Evolutionary conservation across 2,113 vertebrate genomes (phyloP), one percentile per base, ranked within the genome.

Genomic region (Podilymbus podiceps): DNA sequence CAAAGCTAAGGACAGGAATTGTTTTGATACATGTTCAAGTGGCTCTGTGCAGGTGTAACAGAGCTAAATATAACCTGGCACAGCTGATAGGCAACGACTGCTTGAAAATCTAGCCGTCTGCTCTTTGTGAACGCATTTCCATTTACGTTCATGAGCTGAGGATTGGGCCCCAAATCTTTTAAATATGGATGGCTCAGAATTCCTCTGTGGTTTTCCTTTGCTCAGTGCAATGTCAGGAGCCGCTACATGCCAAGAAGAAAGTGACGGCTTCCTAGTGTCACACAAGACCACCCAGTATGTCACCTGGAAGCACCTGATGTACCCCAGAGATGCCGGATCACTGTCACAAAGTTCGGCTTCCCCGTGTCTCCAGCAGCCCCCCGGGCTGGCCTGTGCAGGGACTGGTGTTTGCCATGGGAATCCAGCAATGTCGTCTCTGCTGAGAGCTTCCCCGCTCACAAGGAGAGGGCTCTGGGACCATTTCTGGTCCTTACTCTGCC

Each of bases 11-110:
- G 62, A 88, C 0, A 2, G 64, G 53, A 84, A 90, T 90, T 89
- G 89, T 96, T 97, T 85, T 93, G 82, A 82, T 91, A 85, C 66
- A 8, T 19, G n/a, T 80, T 90, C 74, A 88, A 44, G 78, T 91
- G 93, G 52, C 60, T 90, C 77, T 12, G 22, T 76, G 75, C 88
- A 95, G 89, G 89, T 95, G 83, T 93, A 93, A 77, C 73, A 49
- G 60, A 94, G 42, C 69, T 94, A 86, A 94, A 92, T 82, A 85
- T 79, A 95, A 75, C 47, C 40, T 87, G 90, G 77, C 84, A 63
- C 2, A 3, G 86, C 69, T 85, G 80, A 73, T 11, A 76, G 73
- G 55, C 59, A 88, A 28, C 68, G 89, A 22, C 75, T 78, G 69
- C 83, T 79, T 93, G 71, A 77, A 94, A 85, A 89, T 88, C 69